Evolutionary conservation across 1,140 invertebrate species (phyloP).

Genomic region (Anadara kagoshimensis): DNA sequence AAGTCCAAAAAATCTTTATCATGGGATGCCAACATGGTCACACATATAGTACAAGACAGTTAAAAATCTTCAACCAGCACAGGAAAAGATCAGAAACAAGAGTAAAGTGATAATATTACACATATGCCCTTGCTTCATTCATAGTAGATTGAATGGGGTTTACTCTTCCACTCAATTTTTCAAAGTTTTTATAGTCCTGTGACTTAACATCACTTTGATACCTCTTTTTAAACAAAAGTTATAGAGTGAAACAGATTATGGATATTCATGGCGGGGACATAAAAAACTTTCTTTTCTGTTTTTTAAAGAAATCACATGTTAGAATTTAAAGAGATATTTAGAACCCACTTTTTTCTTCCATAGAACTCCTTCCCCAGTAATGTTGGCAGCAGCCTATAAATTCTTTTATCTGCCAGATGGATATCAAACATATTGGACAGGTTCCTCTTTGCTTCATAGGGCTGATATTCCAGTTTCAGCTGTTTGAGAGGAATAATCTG

Average conservation of each 20-base stretch:
- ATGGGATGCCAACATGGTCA: background rate
- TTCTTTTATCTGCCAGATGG: conserved; percentile 68
- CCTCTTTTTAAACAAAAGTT: no score
- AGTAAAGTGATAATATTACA: no score
- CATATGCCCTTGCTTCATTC: no score
- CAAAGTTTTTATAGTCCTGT: no score
- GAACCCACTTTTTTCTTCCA: conserved; percentile 61
- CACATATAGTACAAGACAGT: background rate
- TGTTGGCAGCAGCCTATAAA: conserved; percentile 61
- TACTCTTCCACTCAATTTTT: no score
- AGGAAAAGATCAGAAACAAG: no score
- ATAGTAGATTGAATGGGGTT: no score
- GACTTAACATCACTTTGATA: no score
- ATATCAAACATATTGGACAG: conserved; percentile 69
- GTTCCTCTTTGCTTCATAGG: conserved; percentile 68
- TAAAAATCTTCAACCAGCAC: no score
- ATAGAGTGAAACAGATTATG: no score
- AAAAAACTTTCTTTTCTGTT: no score
- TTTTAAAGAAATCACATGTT: background rate
- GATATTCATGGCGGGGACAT: no score
- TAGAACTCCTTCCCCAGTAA: conserved; percentile 70
- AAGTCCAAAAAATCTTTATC: background rate
- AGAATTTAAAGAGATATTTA: background rate
- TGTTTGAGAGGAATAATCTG: conserved; percentile 71
- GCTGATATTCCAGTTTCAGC: conserved; percentile 70